Base-by-base conservation (phyloP, 2,113 vertebrate species). In the Dicrurus megarhynchus region DNA sequence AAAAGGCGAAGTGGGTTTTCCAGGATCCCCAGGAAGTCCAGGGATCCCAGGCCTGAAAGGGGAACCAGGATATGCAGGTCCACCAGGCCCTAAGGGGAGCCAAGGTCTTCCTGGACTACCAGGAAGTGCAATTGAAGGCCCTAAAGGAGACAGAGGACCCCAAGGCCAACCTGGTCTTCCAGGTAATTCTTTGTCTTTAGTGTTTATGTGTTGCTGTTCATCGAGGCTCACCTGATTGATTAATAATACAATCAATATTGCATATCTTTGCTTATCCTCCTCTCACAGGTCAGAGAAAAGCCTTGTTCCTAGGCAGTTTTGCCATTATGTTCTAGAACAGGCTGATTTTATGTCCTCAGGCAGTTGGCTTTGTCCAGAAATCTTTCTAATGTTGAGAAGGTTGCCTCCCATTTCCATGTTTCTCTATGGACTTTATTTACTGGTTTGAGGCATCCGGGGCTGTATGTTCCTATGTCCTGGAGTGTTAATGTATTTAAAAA, bases 11-110 rank as follows among this genome's bases (percentile, higher is more conserved):
- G 96, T 98, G 84, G 99, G 99, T 24, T 97, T 99, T 76, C 99
- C 99, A n/a, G 99, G 99, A 70, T 96, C 97, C 59, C 98, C 99
- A 19, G 99, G 99, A 63, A 98, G 94, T 13, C 97, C 99, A 4
- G 99, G 99, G 55, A 95, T 99, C 59, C 98, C 99, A 71, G 99
- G 99, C 30, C 63, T 96, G 82, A 99, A 99, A 98, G 99, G 99
- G 23, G 99, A 99, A 17, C 98, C 98, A 95, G 99, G 99, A 50
- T 95, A 97, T 80, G 19, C 80, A 42, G 99, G 99, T 42, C 78
- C 80, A 22, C 95, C 97, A 0, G 99, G 99, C 16, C 86, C 85
- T 7, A 98, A 98, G 46, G 99, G 99, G n/a, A 98, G 87, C 83
- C 97, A 98, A 10, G 99, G 99, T 71, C 92, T 98, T 49, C 98